Base-by-base conservation (phyloP, 2,888 invertebrate species). In the Pogonocherus hispidulus region DNA sequence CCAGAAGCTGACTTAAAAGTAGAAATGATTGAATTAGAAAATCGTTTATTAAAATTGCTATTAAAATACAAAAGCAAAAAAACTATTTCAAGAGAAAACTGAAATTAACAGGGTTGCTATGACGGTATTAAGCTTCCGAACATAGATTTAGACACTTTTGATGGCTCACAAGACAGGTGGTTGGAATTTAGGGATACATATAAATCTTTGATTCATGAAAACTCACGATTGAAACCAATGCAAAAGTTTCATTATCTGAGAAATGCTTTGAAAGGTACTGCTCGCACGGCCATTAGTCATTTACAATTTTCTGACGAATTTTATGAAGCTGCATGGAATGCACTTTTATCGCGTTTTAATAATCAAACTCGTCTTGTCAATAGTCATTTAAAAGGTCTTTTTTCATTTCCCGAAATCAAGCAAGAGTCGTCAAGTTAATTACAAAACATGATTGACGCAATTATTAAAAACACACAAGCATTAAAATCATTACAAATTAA, bases 381-480 rank as follows among this genome's bases (percentile, higher is more conserved):
- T 27, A 27, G 27, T 27, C 27, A 27, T 8, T 27, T 27, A 8
- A 27, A 27, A 8, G 27, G 27, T 5, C 3, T 27, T 27, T 27
- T 27, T 27, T 3, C 27, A 3, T 27, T 27, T 27, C 8, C 27
- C 4, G 27, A 27, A 27, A 27, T 27, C 27, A 27, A 27, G 8
- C 27, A n/a, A n/a, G n/a, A n/a, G n/a, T n/a, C n/a, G n/a, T n/a
- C n/a, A n/a, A n/a, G 2, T 47, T 19, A 18, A 8, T 47, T 18
- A 19, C 19, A 14, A 47, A 47, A 47, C 4, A 27, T 27, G 27
- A 27, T 27, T 8, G n/a, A n/a, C n/a, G n/a, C n/a, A 16, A 63
- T 47, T 35, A 63, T 20, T 35, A 22, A 55, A 63, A 18, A 63
- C 16, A 19, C n/a, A 46, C n/a, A 47, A n/a, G 2, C 44, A 20